phyloP scores from a whole-genome alignment of 2,888 invertebrate genomes.

The Thera britannica region DNA sequence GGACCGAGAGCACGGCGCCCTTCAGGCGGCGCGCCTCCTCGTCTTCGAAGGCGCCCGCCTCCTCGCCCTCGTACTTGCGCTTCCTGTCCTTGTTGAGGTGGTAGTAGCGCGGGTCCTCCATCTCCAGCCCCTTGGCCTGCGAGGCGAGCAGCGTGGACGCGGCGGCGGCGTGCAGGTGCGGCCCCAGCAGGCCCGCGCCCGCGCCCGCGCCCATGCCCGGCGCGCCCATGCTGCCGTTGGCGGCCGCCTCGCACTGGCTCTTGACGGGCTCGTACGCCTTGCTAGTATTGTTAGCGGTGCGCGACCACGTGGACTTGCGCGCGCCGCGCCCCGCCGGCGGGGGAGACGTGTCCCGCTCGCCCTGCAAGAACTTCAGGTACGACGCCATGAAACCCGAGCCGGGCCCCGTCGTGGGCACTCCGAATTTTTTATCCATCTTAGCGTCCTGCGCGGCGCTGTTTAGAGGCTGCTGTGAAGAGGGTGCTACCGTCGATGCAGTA shows the following conservation, averaged over 20 bases:
- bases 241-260: constrained; percentile 67
- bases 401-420: constrained; percentile 84
- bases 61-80: constrained; percentile 87
- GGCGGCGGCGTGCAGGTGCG: constrained; percentile 64
- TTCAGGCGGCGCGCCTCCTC: constrained; percentile 79
- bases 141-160: constrained; percentile 64
- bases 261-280: constrained; percentile 73
- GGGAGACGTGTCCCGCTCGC: constrained; percentile 92
- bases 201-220: constrained; percentile 67
- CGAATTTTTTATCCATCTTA: constrained; percentile 86
- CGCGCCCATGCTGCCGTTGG: constrained; percentile 74
- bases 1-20: constrained; percentile 82
- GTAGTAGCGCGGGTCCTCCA: constrained; percentile 90
- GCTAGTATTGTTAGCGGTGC: constrained; percentile 72
- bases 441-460: constrained; percentile 80
- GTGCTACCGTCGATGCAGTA: constrained; percentile 81
- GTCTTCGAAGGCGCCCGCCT: constrained; percentile 86
- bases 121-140: constrained; percentile 77
- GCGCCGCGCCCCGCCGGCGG: constrained; percentile 89
- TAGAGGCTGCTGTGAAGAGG: constrained; percentile 79
- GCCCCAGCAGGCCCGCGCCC: constrained; percentile 72
- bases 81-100: constrained; percentile 89
- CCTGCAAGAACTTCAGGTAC: constrained; percentile 93
- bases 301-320: constrained; percentile 88
- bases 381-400: constrained; percentile 94